A percentile compares a stretch with the other conserved stretches of the same genome.
Evolutionary conservation across 2,888 invertebrate species (phyloP).

Genomic region (Clivina fossor): DNA sequence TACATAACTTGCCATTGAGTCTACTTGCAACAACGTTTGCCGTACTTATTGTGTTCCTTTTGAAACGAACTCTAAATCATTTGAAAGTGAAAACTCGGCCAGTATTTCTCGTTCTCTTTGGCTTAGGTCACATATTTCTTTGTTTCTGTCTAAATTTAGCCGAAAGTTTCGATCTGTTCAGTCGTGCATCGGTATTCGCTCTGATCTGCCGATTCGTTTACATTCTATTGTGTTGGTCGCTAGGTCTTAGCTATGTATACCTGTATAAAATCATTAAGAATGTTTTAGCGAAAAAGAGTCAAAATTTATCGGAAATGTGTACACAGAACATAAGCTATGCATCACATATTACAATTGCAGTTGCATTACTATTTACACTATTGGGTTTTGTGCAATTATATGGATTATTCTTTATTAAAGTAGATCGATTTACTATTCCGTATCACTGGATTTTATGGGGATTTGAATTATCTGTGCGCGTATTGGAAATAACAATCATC

Average conservation of each 20-base stretch:
- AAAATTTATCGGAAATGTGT: conserved; percentile 76
- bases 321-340: conserved; percentile 80
- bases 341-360: conserved; percentile 85
- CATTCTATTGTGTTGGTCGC: conserved; percentile 78
- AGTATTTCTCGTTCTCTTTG: conserved; percentile 74
- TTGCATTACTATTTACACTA: conserved; percentile 80
- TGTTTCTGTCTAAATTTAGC: conserved; percentile 82
- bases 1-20: conserved; percentile 83
- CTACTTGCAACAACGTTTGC: conserved; percentile 88
- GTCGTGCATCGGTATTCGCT: conserved; percentile 60
- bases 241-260: conserved; percentile 84
- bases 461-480: conserved; percentile 81
- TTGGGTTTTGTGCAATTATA: conserved; percentile 84
- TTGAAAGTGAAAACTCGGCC: conserved; percentile 72
- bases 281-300: conserved; percentile 73
- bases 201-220: conserved; percentile 83
- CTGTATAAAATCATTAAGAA: conserved; percentile 77
- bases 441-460: conserved; percentile 91
- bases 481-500: conserved; percentile 86
- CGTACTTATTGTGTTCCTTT: conserved; percentile 79
- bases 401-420: conserved; percentile 69
- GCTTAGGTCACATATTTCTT: conserved; percentile 75
- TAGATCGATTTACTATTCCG: conserved; percentile 57
- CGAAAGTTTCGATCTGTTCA: conserved; percentile 57
- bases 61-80: conserved; percentile 73